Evolutionary conservation across 2,797 vertebrate genomes (phyloP).

Genomic region (Bufotes viridis): DNA sequence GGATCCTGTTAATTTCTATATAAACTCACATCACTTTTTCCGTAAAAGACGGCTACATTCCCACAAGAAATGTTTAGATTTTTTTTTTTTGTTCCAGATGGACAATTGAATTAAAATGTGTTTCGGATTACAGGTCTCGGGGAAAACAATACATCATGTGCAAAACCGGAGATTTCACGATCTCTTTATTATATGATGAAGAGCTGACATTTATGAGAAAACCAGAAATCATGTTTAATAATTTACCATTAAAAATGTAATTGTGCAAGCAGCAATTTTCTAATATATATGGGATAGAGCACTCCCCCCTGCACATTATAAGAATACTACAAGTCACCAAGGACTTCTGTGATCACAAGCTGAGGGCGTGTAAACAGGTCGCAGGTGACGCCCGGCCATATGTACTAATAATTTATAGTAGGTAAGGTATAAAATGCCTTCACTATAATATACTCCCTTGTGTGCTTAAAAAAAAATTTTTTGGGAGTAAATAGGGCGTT

Average conservation of each 20-base stretch:
- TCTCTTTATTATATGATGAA: constrained; percentile 18
- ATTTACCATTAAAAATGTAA: not conserved
- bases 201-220: not conserved
- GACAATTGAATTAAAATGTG: constrained; percentile 59
- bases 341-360: not conserved
- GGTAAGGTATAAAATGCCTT: not conserved
- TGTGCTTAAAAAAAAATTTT: not conserved
- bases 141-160: constrained; percentile 35
- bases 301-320: not conserved
- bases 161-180: constrained; percentile 11
- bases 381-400: not conserved
- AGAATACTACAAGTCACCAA: not conserved
- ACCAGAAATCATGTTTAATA: not conserved
- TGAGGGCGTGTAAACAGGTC: not conserved
- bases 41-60: constrained; percentile 42
- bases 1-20: constrained; percentile 60
- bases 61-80: constrained; percentile 42
- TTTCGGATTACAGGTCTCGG: constrained; percentile 39
- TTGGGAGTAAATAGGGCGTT: not conserved
- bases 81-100: constrained; percentile 57
- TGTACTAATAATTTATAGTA: not conserved
- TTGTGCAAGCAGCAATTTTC: not conserved
- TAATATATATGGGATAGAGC: not conserved
- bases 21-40: constrained; percentile 58
- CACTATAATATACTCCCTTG: not conserved